These are phyloP conservation scores for Glyptemys insculpta DNA, from an alignment of 2,797 vertebrate genomes.

Conservation along the genomic window DNA sequence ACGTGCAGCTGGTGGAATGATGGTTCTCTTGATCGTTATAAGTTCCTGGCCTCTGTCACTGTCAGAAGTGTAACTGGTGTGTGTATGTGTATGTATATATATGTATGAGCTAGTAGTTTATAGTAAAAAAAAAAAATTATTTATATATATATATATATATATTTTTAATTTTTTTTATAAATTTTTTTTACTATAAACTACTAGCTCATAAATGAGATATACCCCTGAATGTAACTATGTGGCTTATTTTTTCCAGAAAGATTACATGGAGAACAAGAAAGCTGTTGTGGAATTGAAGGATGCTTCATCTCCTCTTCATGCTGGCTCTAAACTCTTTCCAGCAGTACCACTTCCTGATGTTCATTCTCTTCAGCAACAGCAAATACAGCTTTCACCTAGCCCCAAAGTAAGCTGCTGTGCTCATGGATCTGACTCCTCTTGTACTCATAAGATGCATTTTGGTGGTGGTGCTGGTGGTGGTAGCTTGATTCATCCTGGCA, in stretches of 20 bases:
- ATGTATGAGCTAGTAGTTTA: too few species aligned
- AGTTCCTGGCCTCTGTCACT: background rate
- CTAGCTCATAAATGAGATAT: background rate
- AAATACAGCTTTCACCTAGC: slow-evolving; percentile 83
- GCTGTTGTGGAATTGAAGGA: slow-evolving; percentile 91
- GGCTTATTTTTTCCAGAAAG: slow-evolving; percentile 83
- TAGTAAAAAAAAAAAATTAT: too few species aligned
- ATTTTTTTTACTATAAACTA: accelerated
- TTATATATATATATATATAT: background rate
- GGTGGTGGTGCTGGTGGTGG: slow-evolving; percentile 78
- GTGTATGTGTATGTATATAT: too few species aligned
- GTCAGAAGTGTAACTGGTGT: background rate
- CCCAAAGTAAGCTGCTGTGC: slow-evolving; percentile 96
- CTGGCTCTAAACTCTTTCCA: slow-evolving; percentile 86
- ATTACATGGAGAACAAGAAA: slow-evolving; percentile 93
- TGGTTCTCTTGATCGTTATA: background rate
- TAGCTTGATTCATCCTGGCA: slow-evolving; percentile 82
- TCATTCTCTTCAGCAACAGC: slow-evolving; percentile 84
- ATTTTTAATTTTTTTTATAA: accelerated
- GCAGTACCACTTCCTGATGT: slow-evolving; percentile 84
- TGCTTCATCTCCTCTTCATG: slow-evolving; percentile 88
- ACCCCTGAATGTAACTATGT: background rate
- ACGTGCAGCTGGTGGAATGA: background rate
- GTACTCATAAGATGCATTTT: slow-evolving; percentile 80
- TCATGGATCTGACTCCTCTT: slow-evolving; percentile 85